Base-by-base conservation (phyloP, 2,888 invertebrate species). In the Gymnoscelis rufifasciata region DNA sequence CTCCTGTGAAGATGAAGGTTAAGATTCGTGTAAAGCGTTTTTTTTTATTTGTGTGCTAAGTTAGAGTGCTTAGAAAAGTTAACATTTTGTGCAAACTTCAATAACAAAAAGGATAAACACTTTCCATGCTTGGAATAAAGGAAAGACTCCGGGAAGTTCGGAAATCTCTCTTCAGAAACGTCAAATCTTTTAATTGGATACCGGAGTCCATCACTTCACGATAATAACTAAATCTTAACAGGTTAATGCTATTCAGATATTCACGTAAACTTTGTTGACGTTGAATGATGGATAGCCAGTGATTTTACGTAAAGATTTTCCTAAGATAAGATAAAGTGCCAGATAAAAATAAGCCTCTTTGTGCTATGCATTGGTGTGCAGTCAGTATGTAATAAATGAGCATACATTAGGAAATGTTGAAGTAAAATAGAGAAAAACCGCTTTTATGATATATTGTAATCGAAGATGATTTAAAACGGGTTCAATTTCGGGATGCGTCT, bases 201-300 rank as follows among this genome's bases (percentile, higher is more conserved):
- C 38, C 29, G 42, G 15, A n/a, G 13, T 50, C 42, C 50, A 50
- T 45, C 23, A 27, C 2, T 19, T 11, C 45, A 19, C 7, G 26
- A 38, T 38, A 49, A 37, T 50, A 33, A 51, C 44, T 43, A 38
- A 43, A 28, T 33, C 42, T 29, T 7, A 39, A 30, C 46, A 27
- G 12, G 39, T 30, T 37, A 35, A 35, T 24, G 15, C 14, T 42
- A 33, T 37, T 47, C n/a, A 11, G 29, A 27, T 43, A 19, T 19
- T 3, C 19, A 30, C 35, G 33, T 43, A 40, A 31, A 50, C 33
- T 35, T 42, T 29, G 28, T 52, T 52, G 54, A 58, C 58, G 43
- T 54, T 54, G 58, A 56, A 37, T 38, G 58, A 58, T 58, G 51
- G 45, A 41, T 43, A 35, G 46, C 45, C 38, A 41, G 46, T 53